These are phyloP conservation scores for Mylabris sibirica DNA, from an alignment of 2,888 invertebrate species.

Conservation along the genomic window DNA sequence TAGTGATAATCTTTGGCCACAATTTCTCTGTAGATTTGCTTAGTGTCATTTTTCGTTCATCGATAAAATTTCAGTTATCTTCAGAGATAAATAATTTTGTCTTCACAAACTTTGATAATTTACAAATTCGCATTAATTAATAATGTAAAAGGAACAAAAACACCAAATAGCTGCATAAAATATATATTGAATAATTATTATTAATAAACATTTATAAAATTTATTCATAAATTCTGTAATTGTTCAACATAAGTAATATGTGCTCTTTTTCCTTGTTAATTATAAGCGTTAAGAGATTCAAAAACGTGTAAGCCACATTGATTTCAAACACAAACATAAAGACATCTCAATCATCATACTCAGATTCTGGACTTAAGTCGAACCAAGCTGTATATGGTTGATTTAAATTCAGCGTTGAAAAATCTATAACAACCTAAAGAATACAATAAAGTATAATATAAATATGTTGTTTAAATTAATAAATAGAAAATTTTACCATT, in stretches of 20 bases:
- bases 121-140: no score
- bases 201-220: conserved; percentile 13
- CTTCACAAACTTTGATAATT: no score
- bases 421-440: conserved; percentile 69
- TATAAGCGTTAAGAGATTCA: background rate
- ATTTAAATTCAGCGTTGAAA: conserved; percentile 74
- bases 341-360: conserved; percentile 22
- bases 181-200: conserved; percentile 10
- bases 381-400: conserved; percentile 79
- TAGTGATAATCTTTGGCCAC: no score
- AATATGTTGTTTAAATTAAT: background rate
- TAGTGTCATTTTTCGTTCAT: no score
- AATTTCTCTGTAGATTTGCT: no score
- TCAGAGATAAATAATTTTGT: no score
- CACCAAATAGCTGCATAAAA: conserved; percentile 3
- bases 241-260: background rate
- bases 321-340: conserved; percentile 16
- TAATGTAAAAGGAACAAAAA: background rate
- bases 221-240: no score
- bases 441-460: no score
- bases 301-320: background rate
- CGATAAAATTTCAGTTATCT: no score
- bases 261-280: background rate
- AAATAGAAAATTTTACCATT: conserved; percentile 65
- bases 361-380: conserved; percentile 62